Percentiles rank a stretch among this genome's conserved stretches.
Evolutionary conservation across 2,797 vertebrate species (phyloP).

Genomic region (Hybognathus amarus): DNA sequence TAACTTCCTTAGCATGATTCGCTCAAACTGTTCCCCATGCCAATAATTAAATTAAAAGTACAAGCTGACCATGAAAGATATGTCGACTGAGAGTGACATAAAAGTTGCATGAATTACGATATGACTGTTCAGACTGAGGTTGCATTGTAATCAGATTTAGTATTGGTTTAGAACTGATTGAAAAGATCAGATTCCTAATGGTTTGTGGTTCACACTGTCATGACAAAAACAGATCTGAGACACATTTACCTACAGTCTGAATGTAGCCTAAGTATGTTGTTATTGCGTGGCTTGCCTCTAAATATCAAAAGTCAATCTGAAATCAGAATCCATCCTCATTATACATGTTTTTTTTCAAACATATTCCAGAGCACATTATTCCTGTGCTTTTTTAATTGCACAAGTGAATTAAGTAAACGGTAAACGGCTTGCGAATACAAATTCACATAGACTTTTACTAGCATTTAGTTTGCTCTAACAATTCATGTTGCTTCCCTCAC

Average conservation of each 20-base stretch:
- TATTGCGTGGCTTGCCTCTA: too few relatives aligned
- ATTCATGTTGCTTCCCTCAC: constrained; percentile 29
- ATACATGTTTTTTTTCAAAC: too few relatives aligned
- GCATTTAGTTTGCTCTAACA: constrained; percentile 26
- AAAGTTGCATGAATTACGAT: too few relatives aligned
- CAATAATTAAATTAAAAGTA: background rate
- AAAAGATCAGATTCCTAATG: too few relatives aligned
- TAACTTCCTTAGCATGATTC: background rate
- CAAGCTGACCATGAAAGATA: background rate
- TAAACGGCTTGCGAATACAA: background rate
- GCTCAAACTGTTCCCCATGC: background rate
- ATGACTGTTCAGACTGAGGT: too few relatives aligned
- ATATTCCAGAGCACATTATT: background rate
- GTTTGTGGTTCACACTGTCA: too few relatives aligned
- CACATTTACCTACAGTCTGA: too few relatives aligned
- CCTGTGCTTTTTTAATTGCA: background rate
- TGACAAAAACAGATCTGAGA: too few relatives aligned
- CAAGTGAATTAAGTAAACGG: background rate
- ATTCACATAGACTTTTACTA: constrained; percentile 11
- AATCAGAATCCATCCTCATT: background rate
- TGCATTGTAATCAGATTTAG: too few relatives aligned
- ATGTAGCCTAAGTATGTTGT: too few relatives aligned
- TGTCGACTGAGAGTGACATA: too few relatives aligned
- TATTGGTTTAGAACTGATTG: too few relatives aligned
- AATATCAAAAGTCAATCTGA: background rate